Evolutionary conservation across 2,797 vertebrate genomes (phyloP).

Genomic region (Macropus fuliginosus): DNA sequence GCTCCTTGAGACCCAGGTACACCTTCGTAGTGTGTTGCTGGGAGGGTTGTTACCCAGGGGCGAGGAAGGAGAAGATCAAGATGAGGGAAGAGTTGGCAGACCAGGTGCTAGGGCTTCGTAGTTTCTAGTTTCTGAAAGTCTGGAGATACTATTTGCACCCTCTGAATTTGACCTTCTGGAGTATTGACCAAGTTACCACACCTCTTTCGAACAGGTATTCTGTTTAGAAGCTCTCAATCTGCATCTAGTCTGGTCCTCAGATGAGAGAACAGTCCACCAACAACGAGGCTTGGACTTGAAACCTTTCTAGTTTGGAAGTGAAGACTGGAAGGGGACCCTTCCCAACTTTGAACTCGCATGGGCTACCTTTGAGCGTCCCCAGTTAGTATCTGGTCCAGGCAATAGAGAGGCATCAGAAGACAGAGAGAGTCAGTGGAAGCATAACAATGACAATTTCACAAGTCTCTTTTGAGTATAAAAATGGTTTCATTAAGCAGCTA

Average conservation of each 20-base stretch:
- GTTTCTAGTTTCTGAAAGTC: neutral
- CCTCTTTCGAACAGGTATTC: neutral
- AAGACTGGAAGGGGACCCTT: neutral
- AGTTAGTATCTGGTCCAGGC: neutral
- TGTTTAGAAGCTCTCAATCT: neutral
- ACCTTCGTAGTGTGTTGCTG: neutral
- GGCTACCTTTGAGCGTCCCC: neutral
- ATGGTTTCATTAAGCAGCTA: constrained; percentile 29
- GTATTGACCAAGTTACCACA: neutral
- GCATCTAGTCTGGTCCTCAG: neutral
- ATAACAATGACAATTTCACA: constrained; percentile 58
- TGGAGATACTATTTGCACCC: neutral
- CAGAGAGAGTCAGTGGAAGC: neutral
- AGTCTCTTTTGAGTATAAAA: constrained; percentile 48
- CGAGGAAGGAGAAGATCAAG: neutral
- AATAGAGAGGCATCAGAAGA: neutral
- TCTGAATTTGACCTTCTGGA: neutral
- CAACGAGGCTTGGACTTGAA: neutral
- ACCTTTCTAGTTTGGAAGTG: neutral
- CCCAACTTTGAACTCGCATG: neutral
- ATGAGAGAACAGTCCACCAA: neutral
- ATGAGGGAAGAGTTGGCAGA: neutral
- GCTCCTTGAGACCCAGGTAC: neutral
- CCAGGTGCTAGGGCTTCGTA: neutral
- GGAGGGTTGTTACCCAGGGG: too few relatives aligned